These are phyloP conservation scores for Oxytorus armatus DNA, from an alignment of 2,888 invertebrate species.

Conservation along the genomic window DNA sequence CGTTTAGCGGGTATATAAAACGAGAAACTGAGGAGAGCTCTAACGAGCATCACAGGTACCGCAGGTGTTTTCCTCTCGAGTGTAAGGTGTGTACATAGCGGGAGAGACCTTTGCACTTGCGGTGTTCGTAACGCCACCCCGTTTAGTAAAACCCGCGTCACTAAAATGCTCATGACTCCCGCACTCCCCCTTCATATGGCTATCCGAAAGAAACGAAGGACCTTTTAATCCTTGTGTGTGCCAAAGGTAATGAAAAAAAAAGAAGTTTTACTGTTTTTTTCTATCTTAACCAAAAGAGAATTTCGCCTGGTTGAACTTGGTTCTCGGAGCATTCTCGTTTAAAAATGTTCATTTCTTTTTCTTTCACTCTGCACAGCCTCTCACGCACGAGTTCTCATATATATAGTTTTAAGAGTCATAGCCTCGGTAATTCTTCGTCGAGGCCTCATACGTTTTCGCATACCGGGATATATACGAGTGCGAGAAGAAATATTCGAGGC, in stretches of 20 bases:
- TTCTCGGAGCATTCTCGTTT: constrained; percentile 52
- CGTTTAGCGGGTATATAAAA: constrained; percentile 9
- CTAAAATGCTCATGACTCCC: background rate
- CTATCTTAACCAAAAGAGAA: constrained; percentile 36
- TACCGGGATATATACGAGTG: constrained; percentile 41
- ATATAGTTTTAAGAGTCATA: constrained; percentile 30
- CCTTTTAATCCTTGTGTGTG: constrained; percentile 55
- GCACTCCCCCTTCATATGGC: background rate
- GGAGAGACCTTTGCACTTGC: constrained; percentile 57
- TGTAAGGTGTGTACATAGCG: background rate
- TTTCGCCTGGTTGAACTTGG: constrained; percentile 55
- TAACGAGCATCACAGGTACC: constrained; percentile 59
- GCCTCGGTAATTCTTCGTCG: constrained; percentile 42
- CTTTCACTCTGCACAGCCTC: background rate
- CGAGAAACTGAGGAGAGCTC: constrained; percentile 37
- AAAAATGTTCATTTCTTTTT: constrained; percentile 47
- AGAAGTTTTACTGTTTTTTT: constrained; percentile 41
- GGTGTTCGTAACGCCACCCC: constrained; percentile 53
- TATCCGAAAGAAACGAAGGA: constrained; percentile 57
- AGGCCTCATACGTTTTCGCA: constrained; percentile 51
- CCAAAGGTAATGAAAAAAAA: constrained; percentile 38
- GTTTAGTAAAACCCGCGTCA: constrained; percentile 32
- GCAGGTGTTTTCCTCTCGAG: constrained; percentile 58
- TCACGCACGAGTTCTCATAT: background rate
- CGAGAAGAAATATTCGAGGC: constrained; percentile 61